These are phyloP conservation scores for Piscicola geometra DNA, from an alignment of 2,888 invertebrate species.

Conservation along the genomic window DNA sequence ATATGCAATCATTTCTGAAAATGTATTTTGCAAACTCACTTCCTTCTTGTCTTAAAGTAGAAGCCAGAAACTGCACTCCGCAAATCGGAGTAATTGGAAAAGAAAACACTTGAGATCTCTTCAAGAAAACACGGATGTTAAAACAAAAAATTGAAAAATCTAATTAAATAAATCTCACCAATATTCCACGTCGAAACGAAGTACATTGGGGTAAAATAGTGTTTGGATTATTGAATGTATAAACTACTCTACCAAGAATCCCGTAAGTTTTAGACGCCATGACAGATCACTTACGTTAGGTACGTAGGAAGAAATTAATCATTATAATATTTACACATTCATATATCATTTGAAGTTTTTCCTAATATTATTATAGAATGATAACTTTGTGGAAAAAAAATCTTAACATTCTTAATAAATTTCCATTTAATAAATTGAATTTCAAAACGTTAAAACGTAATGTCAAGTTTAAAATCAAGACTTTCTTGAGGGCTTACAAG, in stretches of 20 bases:
- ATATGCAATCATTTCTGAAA: background rate
- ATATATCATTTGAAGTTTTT: too few relatives aligned
- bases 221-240: background rate
- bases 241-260: background rate
- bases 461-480: too few relatives aligned
- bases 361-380: too few relatives aligned
- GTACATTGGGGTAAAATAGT: background rate
- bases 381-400: too few relatives aligned
- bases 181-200: background rate
- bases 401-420: too few relatives aligned
- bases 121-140: background rate
- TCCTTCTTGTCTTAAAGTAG: constrained; percentile 28
- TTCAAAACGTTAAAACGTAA: background rate
- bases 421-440: too few relatives aligned
- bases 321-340: too few relatives aligned
- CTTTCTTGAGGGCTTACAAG: too few relatives aligned
- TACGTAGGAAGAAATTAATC: background rate
- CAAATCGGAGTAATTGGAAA: background rate
- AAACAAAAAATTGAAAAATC: background rate
- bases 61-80: constrained; percentile 16
- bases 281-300: constrained; percentile 3
- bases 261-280: constrained; percentile 8
- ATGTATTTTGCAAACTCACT: constrained; percentile 24
- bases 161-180: background rate
- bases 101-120: constrained; percentile 3